Evolutionary conservation across 2,113 vertebrate species (phyloP), one percentile per base, ranked within the genome.

Genomic region (Elephantulus edwardii): DNA sequence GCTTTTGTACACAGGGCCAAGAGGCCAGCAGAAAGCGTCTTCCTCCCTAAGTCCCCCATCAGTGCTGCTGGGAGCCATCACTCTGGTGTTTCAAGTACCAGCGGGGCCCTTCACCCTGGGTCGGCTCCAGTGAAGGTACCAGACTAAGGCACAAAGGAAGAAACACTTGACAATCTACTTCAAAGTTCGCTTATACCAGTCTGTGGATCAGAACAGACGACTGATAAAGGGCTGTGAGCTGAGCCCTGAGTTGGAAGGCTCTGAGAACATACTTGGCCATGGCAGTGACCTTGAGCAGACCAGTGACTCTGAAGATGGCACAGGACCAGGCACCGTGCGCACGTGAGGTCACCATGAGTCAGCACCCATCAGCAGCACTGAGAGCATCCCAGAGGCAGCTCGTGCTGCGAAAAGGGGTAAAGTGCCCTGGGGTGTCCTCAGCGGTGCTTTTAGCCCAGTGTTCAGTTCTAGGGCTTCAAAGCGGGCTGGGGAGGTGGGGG

Each of bases 381-480:
- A 62, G 28, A 62, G 11, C 58, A 28, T 62, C 30, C 12, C 6
- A n/a, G 9, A 17, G 54, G 46, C 62, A 64, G 54, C 22, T 94
- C 28, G 6, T 38, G 60, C 48, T 83, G 74, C 72, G 83, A 94
- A 90, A 93, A 58, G 82, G 42, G 56, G 58, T 64, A 92, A 79
- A 70, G 81, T 75, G 40, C 74, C 44, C 4, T 46, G 16, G n/a
- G n/a, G 70, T 46, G 85, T 62, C 88, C 78, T 33, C 81, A 66
- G 56, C 24, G 76, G 50, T 35, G 28, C n/a, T 38, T 66, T 92
- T 86, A 62, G 54, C 35, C 50, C 56, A 30, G 54, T 72, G 91
- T 94, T 89, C 91, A 91, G 16, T 82, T 60, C 40, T 74, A 83
- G 64, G n/a, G 46, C 88, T 94, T 95, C 82, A 95, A 88, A 93